A percentile compares a stretch with the other conserved stretches of the same genome.
phyloP scores from a whole-genome alignment of 2,888 invertebrate genomes.

The Heliconius cydno region DNA sequence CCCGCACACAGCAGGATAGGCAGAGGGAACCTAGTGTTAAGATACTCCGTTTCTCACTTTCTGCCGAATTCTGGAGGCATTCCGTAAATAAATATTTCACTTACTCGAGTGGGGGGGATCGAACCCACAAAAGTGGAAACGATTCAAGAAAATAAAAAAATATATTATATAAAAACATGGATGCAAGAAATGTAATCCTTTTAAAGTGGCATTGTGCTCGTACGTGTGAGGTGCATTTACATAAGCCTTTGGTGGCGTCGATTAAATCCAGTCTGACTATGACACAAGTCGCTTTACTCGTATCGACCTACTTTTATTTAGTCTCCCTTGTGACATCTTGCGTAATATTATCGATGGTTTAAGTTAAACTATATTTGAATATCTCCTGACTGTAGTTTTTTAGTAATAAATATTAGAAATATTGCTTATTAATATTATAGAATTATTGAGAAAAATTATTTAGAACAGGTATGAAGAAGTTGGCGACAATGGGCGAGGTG shows the following conservation, averaged over 20 bases:
- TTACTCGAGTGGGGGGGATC: too few species aligned
- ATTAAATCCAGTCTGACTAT: constrained; percentile 54
- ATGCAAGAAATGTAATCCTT: constrained; percentile 48
- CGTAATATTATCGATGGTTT: constrained; percentile 12
- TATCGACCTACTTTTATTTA: constrained; percentile 40
- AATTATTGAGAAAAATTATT: not conserved
- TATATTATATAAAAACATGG: constrained; percentile 28
- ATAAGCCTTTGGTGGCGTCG: constrained; percentile 62
- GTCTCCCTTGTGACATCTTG: constrained; percentile 14
- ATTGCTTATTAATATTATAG: too few species aligned
- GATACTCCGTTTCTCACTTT: too few species aligned
- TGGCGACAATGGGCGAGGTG: not conserved
- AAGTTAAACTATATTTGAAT: too few species aligned
- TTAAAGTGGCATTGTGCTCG: constrained; percentile 39
- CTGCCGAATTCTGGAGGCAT: too few species aligned
- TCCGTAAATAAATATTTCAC: too few species aligned
- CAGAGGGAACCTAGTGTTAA: too few species aligned
- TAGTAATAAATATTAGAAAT: not conserved
- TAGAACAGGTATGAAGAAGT: not conserved
- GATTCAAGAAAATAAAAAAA: not conserved
- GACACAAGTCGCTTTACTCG: constrained; percentile 40
- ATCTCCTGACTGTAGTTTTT: not conserved
- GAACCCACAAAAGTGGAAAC: not conserved
- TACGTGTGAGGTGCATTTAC: constrained; percentile 58
- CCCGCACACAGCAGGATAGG: too few species aligned